A percentile compares a stretch with the other conserved stretches of the same genome.
These are phyloP conservation scores for Cacajao melanocephalus DNA, from an alignment of 2,797 vertebrate species.

Conservation along the genomic window DNA sequence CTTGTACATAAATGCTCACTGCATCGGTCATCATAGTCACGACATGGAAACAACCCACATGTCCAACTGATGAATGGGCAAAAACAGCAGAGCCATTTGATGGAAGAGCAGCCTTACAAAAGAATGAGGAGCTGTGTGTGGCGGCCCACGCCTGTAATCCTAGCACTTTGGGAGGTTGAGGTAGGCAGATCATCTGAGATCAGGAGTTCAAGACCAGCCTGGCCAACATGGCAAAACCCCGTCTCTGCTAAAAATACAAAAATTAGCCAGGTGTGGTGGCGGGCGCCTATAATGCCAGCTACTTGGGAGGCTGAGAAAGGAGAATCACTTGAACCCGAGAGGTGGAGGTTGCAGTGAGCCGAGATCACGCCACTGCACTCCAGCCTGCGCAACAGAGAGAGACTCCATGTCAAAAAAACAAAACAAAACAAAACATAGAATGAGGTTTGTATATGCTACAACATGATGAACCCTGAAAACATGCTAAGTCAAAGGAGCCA, in stretches of 20 bases:
- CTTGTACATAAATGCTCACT: not conserved
- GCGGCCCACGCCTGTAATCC: not conserved
- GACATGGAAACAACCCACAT: not conserved
- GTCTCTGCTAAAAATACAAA: not conserved
- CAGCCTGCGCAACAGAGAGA: not conserved
- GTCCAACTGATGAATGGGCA: not conserved
- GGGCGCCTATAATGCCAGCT: not conserved
- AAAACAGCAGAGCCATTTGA: not conserved
- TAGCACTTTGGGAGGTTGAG: not conserved
- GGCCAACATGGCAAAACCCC: not conserved
- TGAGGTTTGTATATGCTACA: not conserved
- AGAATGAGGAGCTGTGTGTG: accelerated
- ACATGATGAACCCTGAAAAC: not conserved
- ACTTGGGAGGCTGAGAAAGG: not conserved
- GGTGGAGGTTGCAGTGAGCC: not conserved
- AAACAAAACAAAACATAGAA: not conserved
- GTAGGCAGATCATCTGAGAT: not conserved
- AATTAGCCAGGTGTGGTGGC: not conserved
- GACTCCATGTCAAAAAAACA: not conserved
- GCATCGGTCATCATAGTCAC: not conserved
- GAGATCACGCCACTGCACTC: not conserved
- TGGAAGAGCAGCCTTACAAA: not conserved
- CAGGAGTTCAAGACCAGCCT: not conserved
- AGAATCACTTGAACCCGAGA: not conserved
- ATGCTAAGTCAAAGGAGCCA: not conserved